phyloP scores from a whole-genome alignment of 2,888 invertebrate species.

The Torymus tubicola region DNA sequence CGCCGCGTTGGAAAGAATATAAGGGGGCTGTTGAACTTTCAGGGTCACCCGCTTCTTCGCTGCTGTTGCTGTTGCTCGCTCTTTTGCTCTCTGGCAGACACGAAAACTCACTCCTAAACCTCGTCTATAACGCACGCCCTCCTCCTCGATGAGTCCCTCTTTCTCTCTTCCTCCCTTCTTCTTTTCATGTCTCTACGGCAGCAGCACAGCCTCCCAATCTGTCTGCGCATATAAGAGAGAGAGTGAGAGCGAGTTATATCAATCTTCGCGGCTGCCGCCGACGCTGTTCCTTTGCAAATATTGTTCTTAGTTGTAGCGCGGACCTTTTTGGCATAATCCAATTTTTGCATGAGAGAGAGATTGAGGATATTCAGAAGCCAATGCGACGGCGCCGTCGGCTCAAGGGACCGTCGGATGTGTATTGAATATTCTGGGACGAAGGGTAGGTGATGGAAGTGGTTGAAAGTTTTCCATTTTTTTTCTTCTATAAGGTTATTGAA shows the following conservation, averaged over 20 bases:
- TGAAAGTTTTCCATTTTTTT: too few relatives aligned
- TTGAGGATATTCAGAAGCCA: too few relatives aligned
- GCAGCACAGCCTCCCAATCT: conserved; percentile 14
- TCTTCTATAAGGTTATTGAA: too few relatives aligned
- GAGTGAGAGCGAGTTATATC: conserved; percentile 18
- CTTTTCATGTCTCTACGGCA: neutral
- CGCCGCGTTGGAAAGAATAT: conserved; percentile 38
- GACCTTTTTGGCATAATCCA: too few relatives aligned
- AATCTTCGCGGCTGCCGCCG: neutral
- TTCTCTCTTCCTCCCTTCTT: conserved; percentile 5
- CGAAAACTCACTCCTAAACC: conserved; percentile 66
- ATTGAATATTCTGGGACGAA: neutral
- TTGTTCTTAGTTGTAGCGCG: neutral
- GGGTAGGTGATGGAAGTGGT: neutral
- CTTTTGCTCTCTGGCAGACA: conserved; percentile 48
- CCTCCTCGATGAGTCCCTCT: conserved; percentile 47
- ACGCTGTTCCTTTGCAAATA: neutral
- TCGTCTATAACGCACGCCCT: conserved; percentile 64
- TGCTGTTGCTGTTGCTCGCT: neutral
- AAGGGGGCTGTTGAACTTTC: conserved; percentile 72
- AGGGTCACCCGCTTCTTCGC: conserved; percentile 70
- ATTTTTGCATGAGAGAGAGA: too few relatives aligned
- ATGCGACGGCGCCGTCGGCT: too few relatives aligned
- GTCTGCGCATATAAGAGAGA: neutral
- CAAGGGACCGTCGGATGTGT: too few relatives aligned